Conservation (phyloP, 2,888 invertebrate genomes). For the Agonopterix subpropinquella region DNA sequence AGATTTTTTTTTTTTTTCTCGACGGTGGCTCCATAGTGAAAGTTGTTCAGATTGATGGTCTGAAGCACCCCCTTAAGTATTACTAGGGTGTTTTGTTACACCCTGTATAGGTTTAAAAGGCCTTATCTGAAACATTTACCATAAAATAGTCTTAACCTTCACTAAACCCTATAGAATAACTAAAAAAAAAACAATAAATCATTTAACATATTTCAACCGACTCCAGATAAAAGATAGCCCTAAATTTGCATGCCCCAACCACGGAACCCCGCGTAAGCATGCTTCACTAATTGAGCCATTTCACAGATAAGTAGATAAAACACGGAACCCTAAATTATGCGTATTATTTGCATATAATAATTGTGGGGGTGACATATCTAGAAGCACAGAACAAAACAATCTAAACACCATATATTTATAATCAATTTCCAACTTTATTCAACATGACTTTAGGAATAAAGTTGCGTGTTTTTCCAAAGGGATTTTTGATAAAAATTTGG, state of each 20-base stretch:
- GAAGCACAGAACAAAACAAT: conserved; percentile 12
- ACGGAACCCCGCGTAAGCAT: conserved; percentile 33
- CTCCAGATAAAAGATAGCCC: conserved; percentile 32
- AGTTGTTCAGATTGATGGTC: too few species aligned
- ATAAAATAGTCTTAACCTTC: too few species aligned
- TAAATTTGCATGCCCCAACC: conserved; percentile 33
- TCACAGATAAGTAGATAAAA: conserved; percentile 75
- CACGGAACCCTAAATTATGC: conserved; percentile 71
- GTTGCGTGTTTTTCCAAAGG: neutral
- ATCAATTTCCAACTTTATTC: conserved; percentile 13
- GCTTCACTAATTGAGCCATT: conserved; percentile 70
- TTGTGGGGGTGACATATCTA: conserved; percentile 46
- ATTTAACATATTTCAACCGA: conserved; percentile 62
- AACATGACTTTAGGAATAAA: neutral
- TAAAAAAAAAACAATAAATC: conserved; percentile 37
- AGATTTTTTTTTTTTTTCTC: too few species aligned
- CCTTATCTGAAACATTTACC: too few species aligned
- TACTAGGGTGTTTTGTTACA: too few species aligned
- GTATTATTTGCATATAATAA: conserved; percentile 73
- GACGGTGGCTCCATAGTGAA: too few species aligned
- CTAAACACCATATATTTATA: conserved; percentile 5
- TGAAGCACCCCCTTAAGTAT: too few species aligned
- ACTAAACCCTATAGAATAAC: too few species aligned
- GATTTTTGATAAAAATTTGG: neutral
- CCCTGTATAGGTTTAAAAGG: too few species aligned